Base-by-base conservation (phyloP, 2,888 invertebrate genomes). In the Synergus japonicus region DNA sequence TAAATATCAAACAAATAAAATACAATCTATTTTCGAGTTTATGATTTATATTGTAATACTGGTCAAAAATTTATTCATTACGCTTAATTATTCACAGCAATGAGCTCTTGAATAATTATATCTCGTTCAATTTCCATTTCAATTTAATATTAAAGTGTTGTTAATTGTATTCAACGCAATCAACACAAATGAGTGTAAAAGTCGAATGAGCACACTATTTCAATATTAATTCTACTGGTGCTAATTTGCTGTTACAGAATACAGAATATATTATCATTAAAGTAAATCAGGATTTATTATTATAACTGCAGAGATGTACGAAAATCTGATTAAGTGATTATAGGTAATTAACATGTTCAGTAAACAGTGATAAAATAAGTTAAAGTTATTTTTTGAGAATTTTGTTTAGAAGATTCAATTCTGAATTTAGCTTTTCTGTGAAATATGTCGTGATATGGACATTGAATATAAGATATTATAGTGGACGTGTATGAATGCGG, bases 181-280 rank as follows among this genome's bases (percentile, higher is more conserved):
- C 44, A 66, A 66, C 44, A 66, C 43, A 44, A 18, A 66, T 66
- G 18, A 66, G 66, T 18, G 12, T 41, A 18, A 66, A 66, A 66
- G 44, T 66, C 44, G n/a, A 41, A 44, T 44, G 8, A 66, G 18
- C 18, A 66, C 18, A 18, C 44, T 66, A 44, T 43, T 66, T 66
- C 41, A 66, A 66, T 66, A 66, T 43, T 9, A 66, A 66, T 66
- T 66, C 66, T 44, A 4, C 43, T 18, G 66, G 18, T 18, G 18
- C 18, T 44, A 44, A 66, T 43, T 66, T 44, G 8, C 12, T 18
- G 1, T 18, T 66, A 43, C 8, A 18, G 66, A 66, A 44, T 66
- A 66, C 9, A 66, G 29, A 29, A 29, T 29, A 29, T 29, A 29
- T 66, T 41, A 66, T 41, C 41, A 4, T 66, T 5, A 8, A 1